A percentile compares a stretch with the other conserved stretches of the same genome.
Conservation (phyloP, 1,140 invertebrate species). For the Drosophila murphyi region DNA sequence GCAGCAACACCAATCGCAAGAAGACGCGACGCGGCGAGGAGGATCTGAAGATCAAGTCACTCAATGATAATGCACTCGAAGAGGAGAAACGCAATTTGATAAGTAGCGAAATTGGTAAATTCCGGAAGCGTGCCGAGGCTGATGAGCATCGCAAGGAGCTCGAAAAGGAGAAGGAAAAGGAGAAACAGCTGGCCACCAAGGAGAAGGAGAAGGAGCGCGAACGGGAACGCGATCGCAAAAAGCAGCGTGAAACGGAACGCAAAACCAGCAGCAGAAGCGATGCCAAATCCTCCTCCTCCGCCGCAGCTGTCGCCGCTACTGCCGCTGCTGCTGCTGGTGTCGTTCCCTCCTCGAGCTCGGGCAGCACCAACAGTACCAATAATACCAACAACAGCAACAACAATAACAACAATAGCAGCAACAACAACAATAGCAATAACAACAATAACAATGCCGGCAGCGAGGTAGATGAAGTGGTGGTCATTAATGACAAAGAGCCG, state of each 20-base stretch:
- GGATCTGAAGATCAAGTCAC: conserved; percentile 86
- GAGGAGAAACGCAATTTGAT: conserved; percentile 98
- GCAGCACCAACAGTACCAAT: neutral
- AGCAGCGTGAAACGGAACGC: conserved; percentile 74
- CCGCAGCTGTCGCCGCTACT: too few relatives aligned
- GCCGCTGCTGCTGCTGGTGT: neutral
- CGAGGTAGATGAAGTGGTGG: conserved; percentile 44
- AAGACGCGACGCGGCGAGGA: conserved; percentile 70
- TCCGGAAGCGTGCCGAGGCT: conserved; percentile 91
- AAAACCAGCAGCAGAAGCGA: conserved; percentile 32
- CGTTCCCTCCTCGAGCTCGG: neutral
- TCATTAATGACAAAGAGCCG: conserved; percentile 48
- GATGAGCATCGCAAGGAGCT: conserved; percentile 85
- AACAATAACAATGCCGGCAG: conserved; percentile 3
- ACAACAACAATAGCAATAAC: neutral
- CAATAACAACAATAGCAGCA: neutral
- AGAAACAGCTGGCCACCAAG: conserved; percentile 84
- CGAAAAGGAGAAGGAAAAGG: conserved; percentile 86
- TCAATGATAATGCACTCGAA: conserved; percentile 94
- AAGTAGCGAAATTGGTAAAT: conserved; percentile 97
- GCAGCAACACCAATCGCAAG: conserved; percentile 51
- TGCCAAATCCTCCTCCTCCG: neutral
- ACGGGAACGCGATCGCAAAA: conserved; percentile 84
- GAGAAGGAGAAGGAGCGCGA: conserved; percentile 84
- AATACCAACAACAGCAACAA: neutral